Conservation (phyloP, 1,140 invertebrate species). For the Drosophila pachea region DNA sequence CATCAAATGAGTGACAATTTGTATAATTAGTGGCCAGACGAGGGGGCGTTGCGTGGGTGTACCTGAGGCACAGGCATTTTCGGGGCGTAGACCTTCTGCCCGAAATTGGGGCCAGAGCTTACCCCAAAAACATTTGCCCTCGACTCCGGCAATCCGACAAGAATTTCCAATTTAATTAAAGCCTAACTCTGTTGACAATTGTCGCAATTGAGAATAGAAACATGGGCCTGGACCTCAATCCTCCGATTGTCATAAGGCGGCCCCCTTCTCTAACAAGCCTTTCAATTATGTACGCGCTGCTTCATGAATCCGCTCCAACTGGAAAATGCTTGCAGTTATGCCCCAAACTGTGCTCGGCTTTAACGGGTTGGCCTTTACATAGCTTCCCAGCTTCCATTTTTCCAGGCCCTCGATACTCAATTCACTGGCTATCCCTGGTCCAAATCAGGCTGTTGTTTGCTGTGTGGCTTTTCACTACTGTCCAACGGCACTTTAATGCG, state of each 20-base stretch:
- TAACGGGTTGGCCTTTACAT: no score
- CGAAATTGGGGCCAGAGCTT: slow-evolving; percentile 22
- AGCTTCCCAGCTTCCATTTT: no score
- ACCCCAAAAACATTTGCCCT: slow-evolving; percentile 18
- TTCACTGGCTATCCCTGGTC: no score
- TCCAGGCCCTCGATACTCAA: no score
- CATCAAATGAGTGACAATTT: slow-evolving; percentile 57
- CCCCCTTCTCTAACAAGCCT: no score
- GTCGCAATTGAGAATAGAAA: neutral
- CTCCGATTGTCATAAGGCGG: no score
- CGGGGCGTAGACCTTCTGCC: slow-evolving; percentile 41
- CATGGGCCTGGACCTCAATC: neutral
- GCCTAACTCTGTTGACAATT: neutral
- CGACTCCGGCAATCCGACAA: slow-evolving; percentile 31
- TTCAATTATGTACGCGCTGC: no score
- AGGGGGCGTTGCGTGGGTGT: neutral
- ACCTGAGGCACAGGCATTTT: neutral
- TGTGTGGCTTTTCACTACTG: no score
- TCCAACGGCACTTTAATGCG: slow-evolving; percentile 14
- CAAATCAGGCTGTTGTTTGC: no score
- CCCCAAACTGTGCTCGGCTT: no score
- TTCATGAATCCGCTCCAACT: no score
- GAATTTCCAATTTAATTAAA: slow-evolving; percentile 16
- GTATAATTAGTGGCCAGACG: slow-evolving; percentile 48
- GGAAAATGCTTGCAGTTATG: no score